A percentile compares a stretch with the other conserved stretches of the same genome.
phyloP scores from a whole-genome alignment of 2,888 invertebrate species.

The Drosophila phalerata region DNA sequence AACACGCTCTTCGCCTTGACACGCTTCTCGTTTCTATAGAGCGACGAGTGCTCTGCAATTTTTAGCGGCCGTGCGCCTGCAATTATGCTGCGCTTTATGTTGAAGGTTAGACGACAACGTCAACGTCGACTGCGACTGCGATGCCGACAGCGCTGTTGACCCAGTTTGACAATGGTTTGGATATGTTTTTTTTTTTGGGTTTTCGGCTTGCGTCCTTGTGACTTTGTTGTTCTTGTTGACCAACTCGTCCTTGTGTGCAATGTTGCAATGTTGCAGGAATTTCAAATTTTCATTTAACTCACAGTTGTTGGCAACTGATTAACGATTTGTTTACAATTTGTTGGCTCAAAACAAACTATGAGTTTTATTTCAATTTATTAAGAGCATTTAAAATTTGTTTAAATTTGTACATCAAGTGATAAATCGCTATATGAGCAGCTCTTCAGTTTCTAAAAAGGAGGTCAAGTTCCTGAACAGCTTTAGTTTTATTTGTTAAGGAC shows the following conservation, averaged over 20 bases:
- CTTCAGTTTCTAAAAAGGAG: not conserved
- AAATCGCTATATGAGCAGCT: not conserved
- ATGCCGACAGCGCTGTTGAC: constrained; percentile 62
- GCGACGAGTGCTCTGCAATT: constrained; percentile 34
- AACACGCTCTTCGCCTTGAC: constrained; percentile 28
- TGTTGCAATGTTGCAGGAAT: constrained; percentile 43
- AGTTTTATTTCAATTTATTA: too few species aligned
- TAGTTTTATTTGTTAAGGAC: not conserved
- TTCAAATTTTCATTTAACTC: constrained; percentile 43
- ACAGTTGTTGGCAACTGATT: constrained; percentile 41
- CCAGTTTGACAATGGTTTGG: constrained; percentile 53
- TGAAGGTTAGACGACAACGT: constrained; percentile 59
- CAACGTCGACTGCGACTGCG: constrained; percentile 11
- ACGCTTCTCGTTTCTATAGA: constrained; percentile 25
- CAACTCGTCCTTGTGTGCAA: constrained; percentile 57
- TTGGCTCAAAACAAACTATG: not conserved
- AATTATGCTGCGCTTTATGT: constrained; percentile 75
- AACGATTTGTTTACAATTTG: constrained; percentile 54
- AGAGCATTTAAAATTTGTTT: too few species aligned
- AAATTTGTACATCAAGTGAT: too few species aligned
- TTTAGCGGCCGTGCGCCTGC: constrained; percentile 58
- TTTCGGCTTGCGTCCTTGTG: constrained; percentile 59
- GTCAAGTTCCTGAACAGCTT: constrained; percentile 6
- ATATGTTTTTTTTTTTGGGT: constrained; percentile 17
- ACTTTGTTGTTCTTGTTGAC: constrained; percentile 7